Conservation (phyloP, 2,888 invertebrate genomes). For the Romanomermis culicivorax region DNA sequence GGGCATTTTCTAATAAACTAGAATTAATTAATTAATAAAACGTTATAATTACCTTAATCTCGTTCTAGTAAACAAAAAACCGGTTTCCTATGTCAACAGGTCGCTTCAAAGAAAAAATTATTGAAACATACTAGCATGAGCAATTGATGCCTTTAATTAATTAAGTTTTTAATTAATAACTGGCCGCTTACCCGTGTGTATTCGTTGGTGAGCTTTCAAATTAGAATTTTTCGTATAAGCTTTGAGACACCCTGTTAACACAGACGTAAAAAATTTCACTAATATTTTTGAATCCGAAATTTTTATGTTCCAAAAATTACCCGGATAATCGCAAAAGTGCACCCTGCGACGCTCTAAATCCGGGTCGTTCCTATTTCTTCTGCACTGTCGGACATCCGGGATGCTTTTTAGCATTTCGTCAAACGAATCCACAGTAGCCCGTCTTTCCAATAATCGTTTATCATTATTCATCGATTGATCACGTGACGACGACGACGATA, state of each 20-base stretch:
- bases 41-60: too few species aligned
- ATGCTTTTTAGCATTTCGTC: too few species aligned
- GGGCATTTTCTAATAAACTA: too few species aligned
- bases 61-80: too few species aligned
- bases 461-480: not conserved
- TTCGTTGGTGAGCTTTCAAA: conserved; percentile 86
- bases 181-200: conserved; percentile 63
- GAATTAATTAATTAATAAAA: too few species aligned
- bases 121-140: too few species aligned
- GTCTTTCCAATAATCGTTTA: conserved; percentile 40
- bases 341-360: conserved; percentile 83
- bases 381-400: too few species aligned
- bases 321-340: conserved; percentile 79
- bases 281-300: not conserved
- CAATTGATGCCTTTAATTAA: too few species aligned
- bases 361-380: too few species aligned
- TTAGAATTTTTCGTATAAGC: conserved; percentile 95
- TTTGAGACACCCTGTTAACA: conserved; percentile 59
- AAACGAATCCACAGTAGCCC: too few species aligned
- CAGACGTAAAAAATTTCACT: not conserved
- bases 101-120: too few species aligned
- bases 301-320: conserved; percentile 18
- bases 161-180: not conserved
- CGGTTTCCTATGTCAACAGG: too few species aligned
- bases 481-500: not conserved